These are phyloP conservation scores for Neolamprologus tretocephalus DNA, from an alignment of 2,113 vertebrate species.

Conservation along the genomic window DNA sequence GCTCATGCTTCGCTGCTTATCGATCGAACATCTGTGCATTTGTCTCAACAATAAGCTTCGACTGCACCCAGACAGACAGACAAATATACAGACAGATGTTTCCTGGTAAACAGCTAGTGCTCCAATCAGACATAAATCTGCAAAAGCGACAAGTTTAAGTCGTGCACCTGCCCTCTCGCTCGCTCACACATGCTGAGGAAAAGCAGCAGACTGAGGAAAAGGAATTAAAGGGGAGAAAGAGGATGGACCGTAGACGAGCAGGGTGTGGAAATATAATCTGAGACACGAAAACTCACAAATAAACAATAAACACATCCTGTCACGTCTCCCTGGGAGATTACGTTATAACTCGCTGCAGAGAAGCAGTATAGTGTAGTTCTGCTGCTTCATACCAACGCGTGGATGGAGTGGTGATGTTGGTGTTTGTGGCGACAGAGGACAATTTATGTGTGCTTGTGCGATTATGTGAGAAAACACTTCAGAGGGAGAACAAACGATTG, in stretches of 20 bases:
- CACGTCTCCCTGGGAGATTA: slow-evolving; percentile 10
- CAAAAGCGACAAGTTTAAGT: slow-evolving; percentile 22
- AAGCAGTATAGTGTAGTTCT: neutral
- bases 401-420: neutral
- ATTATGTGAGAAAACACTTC: neutral
- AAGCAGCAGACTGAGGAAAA: slow-evolving; percentile 21
- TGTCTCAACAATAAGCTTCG: slow-evolving; percentile 5
- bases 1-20: slow-evolving; percentile 25
- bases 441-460: neutral
- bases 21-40: slow-evolving; percentile 22
- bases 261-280: slow-evolving; percentile 2
- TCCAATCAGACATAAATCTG: slow-evolving; percentile 22
- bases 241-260: slow-evolving; percentile 34
- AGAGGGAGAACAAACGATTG: neutral
- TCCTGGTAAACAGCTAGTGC: slow-evolving; percentile 22
- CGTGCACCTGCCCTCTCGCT: slow-evolving; percentile 12
- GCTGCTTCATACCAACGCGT: neutral
- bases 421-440: neutral
- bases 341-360: neutral
- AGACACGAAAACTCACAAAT: slow-evolving; percentile 39
- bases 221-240: neutral
- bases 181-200: slow-evolving; percentile 13
- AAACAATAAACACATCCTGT: neutral
- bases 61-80: neutral
- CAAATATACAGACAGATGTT: slow-evolving; percentile 20